Conservation (phyloP, 2,888 invertebrate genomes). For the Malthinus flaveolus region DNA sequence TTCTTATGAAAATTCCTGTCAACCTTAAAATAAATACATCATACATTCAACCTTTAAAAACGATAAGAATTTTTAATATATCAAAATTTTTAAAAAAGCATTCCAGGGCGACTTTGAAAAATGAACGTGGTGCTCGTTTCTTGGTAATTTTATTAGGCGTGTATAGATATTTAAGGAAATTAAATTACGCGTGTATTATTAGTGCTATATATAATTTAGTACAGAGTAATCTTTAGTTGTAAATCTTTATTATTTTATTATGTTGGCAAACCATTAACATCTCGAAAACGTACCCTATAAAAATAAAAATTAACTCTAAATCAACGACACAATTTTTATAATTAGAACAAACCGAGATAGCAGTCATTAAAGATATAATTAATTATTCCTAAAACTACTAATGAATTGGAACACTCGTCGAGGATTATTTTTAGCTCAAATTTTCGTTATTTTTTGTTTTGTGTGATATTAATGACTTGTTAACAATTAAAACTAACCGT, state of each 20-base stretch:
- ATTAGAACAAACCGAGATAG: conserved; percentile 6
- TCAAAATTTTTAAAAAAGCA: too few relatives aligned
- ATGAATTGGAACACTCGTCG: too few relatives aligned
- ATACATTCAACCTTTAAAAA: too few relatives aligned
- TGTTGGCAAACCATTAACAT: conserved; percentile 10
- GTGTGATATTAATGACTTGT: too few relatives aligned
- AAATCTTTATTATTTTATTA: conserved; percentile 26
- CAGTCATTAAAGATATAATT: conserved; percentile 1
- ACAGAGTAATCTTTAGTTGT: conserved; percentile 11
- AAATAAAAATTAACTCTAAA: conserved; percentile 2
- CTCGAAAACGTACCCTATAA: conserved; percentile 3
- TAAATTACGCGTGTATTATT: conserved; percentile 31
- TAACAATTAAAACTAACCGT: too few relatives aligned
- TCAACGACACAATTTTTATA: conserved; percentile 7
- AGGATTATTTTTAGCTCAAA: too few relatives aligned
- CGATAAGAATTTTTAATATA: too few relatives aligned
- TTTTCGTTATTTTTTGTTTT: too few relatives aligned
- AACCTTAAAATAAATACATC: too few relatives aligned
- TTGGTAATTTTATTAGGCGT: conserved; percentile 24
- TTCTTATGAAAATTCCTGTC: too few relatives aligned
- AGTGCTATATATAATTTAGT: conserved; percentile 22
- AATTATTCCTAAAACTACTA: not conserved
- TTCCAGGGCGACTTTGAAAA: too few relatives aligned
- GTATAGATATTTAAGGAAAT: conserved; percentile 30
- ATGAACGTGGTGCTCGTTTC: not conserved